A percentile compares a stretch with the other conserved stretches of the same genome.
phyloP scores from a whole-genome alignment of 2,113 vertebrate species.

The Pomatostomus ruficeps region DNA sequence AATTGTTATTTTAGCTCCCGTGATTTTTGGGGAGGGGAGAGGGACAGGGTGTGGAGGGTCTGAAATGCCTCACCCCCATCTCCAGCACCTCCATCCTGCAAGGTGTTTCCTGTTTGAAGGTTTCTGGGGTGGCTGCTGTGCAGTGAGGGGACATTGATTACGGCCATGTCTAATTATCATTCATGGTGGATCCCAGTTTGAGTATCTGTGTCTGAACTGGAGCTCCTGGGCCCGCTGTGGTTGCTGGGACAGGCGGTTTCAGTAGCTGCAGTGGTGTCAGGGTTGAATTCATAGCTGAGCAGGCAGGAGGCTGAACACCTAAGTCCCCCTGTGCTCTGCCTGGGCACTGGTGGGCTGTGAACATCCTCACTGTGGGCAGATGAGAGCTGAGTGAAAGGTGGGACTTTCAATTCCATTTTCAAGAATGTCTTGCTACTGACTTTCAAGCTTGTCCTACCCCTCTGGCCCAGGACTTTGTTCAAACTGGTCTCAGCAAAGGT shows the following conservation, averaged over 20 bases:
- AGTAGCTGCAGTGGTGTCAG: accelerated
- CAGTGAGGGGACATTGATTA: neutral
- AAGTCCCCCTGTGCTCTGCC: neutral
- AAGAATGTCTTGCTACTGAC: neutral
- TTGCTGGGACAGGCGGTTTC: neutral
- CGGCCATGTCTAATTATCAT: neutral
- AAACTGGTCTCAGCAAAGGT: neutral
- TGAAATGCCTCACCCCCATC: neutral
- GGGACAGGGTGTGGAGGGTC: neutral
- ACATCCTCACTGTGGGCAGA: neutral
- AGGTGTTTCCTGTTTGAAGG: neutral
- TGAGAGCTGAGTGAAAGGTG: neutral
- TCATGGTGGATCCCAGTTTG: neutral
- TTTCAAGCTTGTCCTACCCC: neutral
- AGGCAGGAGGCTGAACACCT: neutral
- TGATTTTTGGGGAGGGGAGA: neutral
- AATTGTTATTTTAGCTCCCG: conserved; percentile 32
- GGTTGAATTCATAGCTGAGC: neutral
- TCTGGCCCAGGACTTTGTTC: neutral
- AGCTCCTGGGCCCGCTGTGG: neutral
- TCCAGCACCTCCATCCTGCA: neutral
- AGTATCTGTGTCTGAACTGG: neutral
- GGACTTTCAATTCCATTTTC: neutral
- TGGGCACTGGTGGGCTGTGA: neutral
- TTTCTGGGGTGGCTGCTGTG: neutral